Base-by-base conservation (phyloP, 2,888 invertebrate genomes). In the Tinea pellionella region DNA sequence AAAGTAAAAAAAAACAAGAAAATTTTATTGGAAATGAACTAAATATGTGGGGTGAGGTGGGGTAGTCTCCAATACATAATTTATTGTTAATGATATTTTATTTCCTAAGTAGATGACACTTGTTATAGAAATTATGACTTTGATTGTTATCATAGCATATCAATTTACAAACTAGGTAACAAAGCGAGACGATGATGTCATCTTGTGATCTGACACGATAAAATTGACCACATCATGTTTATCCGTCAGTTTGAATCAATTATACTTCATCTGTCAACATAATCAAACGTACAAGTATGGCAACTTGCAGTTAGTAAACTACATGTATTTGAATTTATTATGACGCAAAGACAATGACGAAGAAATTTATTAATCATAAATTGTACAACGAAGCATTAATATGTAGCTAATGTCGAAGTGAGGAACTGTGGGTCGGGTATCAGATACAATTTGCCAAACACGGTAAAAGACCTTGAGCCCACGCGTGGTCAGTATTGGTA, bases 391-490 rank as follows among this genome's bases (percentile, higher is more conserved):
- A 68, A 68, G 68, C 71, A 68, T 68, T 69, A 68, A 72, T 67
- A 68, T 68, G 67, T 69, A 66, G 32, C 57, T 57, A 57, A 57
- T 32, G 32, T 29, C 13, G 32, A 13, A 15, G 7, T 32, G 3
- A 32, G 15, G 13, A 57, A 53, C n/a, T 15, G 57, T 57, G 57
- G 57, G 57, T 16, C 13, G 65, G 66, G 64, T 68, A 67, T 68
- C 71, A 74, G 75, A 70, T 65, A 73, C 77, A 80, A 76, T 79
- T 77, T 69, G 61, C 83, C 80, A 71, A 77, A 85, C 71, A 84
- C 69, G 82, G 85, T 61, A 64, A 64, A 67, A 66, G 70, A 67
- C 86, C 86, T 85, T 81, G 84, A 67, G 70, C 82, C 82, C 80
- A 84, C 84, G 73, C 75, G 66, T 60, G 64, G 66, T 66, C 69